These are phyloP conservation scores for Taenioides sp. DNA, from an alignment of 2,797 vertebrate genomes.

Conservation along the genomic window DNA sequence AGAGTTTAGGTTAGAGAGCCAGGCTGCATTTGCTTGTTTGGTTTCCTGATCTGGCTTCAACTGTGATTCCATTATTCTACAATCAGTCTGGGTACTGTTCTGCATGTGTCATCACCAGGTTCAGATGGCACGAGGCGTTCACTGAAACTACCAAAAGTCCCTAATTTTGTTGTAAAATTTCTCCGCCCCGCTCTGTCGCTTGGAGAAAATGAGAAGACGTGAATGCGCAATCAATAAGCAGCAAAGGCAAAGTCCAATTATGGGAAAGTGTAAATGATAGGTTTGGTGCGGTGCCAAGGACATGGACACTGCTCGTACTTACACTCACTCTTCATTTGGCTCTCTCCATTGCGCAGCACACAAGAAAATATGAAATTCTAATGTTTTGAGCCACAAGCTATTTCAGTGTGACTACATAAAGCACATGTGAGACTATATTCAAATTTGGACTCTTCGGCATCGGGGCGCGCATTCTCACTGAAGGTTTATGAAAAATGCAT, in stretches of 20 bases:
- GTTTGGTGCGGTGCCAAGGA: constrained; percentile 73
- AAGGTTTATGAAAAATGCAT: constrained; percentile 79
- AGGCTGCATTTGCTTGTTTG: constrained; percentile 45
- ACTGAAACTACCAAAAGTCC: constrained; percentile 25
- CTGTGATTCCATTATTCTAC: constrained; percentile 45
- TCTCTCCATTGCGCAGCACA: constrained; percentile 43
- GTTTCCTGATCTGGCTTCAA: constrained; percentile 38
- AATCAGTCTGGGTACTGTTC: constrained; percentile 42
- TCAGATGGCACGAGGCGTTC: constrained; percentile 14
- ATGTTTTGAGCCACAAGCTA: constrained; percentile 79
- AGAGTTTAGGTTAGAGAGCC: constrained; percentile 17
- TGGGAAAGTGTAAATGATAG: constrained; percentile 77
- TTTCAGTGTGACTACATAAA: constrained; percentile 71
- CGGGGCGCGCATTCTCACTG: constrained; percentile 62
- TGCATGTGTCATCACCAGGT: constrained; percentile 47
- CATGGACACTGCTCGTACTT: constrained; percentile 59
- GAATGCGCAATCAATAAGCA: constrained; percentile 71
- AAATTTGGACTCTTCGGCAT: constrained; percentile 72
- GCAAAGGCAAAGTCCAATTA: constrained; percentile 75
- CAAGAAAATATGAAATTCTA: constrained; percentile 80
- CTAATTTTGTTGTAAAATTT: constrained; percentile 56
- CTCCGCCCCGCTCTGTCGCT: constrained; percentile 69
- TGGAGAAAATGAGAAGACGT: constrained; percentile 64
- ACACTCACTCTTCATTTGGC: constrained; percentile 38
- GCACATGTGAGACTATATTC: constrained; percentile 74